Percentiles rank a stretch among this genome's conserved stretches.
phyloP scores from a whole-genome alignment of 2,797 vertebrate species.

The Falco cherrug region DNA sequence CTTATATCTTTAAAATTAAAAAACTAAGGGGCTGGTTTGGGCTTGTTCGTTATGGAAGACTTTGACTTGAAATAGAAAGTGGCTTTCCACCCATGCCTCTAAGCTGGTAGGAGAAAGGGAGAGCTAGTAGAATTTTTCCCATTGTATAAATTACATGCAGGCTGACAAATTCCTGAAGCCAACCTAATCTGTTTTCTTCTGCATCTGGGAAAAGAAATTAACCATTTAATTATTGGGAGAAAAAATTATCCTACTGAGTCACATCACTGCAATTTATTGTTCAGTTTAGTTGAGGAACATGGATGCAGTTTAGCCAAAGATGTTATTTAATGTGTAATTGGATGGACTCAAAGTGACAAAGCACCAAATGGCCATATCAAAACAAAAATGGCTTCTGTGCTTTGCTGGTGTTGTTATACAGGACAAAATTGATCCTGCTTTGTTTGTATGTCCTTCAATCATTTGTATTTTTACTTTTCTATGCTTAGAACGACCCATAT shows the following conservation, averaged over 20 bases:
- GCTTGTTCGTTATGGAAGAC: background rate
- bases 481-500: accelerated
- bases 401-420: background rate
- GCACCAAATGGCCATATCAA: background rate
- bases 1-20: background rate
- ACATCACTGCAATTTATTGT: background rate
- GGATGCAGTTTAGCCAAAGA: background rate
- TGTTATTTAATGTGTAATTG: slow-evolving; percentile 36
- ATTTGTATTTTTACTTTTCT: background rate
- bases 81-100: background rate
- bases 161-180: background rate
- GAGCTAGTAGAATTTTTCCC: background rate
- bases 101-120: background rate
- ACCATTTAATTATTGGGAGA: slow-evolving; percentile 43
- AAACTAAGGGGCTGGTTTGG: background rate
- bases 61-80: background rate
- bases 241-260: background rate
- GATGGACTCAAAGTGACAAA: background rate
- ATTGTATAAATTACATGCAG: background rate
- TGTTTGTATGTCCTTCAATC: accelerated
- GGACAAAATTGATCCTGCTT: background rate
- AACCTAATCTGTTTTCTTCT: slow-evolving; percentile 31
- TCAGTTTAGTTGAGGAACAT: background rate
- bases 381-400: background rate
- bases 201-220: background rate